phyloP scores from a whole-genome alignment of 2,113 vertebrate species.

The Podocnemis expansa region DNA sequence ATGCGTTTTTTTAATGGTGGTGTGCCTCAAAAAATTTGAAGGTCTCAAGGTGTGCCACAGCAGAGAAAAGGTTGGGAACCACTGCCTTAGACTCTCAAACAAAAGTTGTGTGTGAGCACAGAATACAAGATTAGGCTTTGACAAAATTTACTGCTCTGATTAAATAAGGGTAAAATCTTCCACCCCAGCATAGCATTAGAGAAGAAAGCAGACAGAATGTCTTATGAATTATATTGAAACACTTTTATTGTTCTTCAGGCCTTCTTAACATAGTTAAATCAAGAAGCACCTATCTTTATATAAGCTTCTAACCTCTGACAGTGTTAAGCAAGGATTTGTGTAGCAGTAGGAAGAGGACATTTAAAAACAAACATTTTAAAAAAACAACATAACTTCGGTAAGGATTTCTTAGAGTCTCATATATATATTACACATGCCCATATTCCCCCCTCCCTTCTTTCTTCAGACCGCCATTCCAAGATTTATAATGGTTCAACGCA shows the following conservation, averaged over 20 bases:
- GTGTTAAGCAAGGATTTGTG: accelerated
- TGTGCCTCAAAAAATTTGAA: no score
- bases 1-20: no score
- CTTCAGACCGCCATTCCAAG: accelerated
- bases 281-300: neutral
- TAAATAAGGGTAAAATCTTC: neutral
- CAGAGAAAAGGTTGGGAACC: no score
- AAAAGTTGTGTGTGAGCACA: neutral
- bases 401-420: neutral
- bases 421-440: no score
- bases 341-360: neutral
- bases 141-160: accelerated
- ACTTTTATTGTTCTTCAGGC: neutral
- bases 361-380: accelerated
- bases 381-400: no score
- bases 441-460: accelerated
- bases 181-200: accelerated
- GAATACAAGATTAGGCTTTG: neutral
- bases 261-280: conserved; percentile 47
- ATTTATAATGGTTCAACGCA: accelerated
- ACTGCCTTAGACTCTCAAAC: neutral
- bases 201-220: neutral
- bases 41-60: no score
- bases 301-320: neutral
- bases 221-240: neutral